Evolutionary conservation across 92 coral and sea anemone species (phyloP).

Genomic region (Montipora capitata): DNA sequence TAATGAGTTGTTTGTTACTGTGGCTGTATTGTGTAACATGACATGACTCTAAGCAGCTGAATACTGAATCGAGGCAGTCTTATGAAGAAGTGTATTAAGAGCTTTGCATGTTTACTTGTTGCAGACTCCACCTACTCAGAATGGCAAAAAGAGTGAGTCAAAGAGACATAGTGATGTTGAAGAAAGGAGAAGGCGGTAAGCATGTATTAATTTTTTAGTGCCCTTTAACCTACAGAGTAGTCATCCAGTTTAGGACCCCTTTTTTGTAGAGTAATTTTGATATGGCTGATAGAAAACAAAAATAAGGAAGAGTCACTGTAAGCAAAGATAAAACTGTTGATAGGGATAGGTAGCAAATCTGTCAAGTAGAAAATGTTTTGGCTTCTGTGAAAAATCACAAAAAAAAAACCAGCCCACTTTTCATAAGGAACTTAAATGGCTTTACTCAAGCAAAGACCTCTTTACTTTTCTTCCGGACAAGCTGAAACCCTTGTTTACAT

Average conservation of each 20-base stretch:
- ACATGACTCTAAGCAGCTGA: too few relatives aligned
- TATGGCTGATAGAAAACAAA: too few relatives aligned
- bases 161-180: slow-evolving; percentile 85
- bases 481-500: slow-evolving; percentile 48
- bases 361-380: too few relatives aligned
- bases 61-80: too few relatives aligned
- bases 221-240: background rate
- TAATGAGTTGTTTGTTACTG: background rate
- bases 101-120: slow-evolving; percentile 24
- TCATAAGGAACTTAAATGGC: too few relatives aligned
- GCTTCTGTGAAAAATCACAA: too few relatives aligned
- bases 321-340: too few relatives aligned
- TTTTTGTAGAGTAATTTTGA: too few relatives aligned
- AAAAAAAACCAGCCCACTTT: too few relatives aligned
- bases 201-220: background rate
- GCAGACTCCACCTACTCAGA: slow-evolving; percentile 81
- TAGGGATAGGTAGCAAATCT: too few relatives aligned
- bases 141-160: slow-evolving; percentile 84
- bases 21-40: too few relatives aligned
- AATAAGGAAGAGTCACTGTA: too few relatives aligned
- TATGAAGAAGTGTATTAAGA: background rate
- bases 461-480: slow-evolving; percentile 26
- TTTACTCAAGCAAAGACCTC: background rate
- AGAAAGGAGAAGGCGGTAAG: slow-evolving; percentile 85
- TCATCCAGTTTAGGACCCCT: background rate